Evolutionary conservation across 2,888 invertebrate species (phyloP), one percentile per base, ranked within the genome.

Genomic region (Papilio demoleus): DNA sequence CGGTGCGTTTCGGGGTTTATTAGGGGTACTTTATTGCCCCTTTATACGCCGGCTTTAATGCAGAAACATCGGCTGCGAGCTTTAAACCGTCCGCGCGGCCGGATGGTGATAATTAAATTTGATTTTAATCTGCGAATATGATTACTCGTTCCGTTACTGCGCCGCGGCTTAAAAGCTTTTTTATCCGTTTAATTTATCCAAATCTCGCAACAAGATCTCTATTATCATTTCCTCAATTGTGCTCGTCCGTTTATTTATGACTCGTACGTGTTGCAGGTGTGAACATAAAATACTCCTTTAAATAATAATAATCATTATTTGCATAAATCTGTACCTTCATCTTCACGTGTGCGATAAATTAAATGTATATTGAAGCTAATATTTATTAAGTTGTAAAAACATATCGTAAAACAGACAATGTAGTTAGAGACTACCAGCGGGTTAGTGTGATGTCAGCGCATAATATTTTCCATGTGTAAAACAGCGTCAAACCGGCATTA

Each of bases 1-100:
- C 84, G 80, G 82, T 88, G 85, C 84, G 84, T 87, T 89, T 89
- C 84, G 85, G 87, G 88, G 88, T 91, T 90, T 91, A 91, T 91
- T 89, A 84, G 87, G 88, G 88, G 84, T 81, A 82, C 81, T 90
- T 90, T 91, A 90, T 90, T 87, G 84, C 88, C 81, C 81, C 82
- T 85, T 86, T 88, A 88, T 86, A 82, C 73, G 77, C 73, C 79
- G 78, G 78, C 79, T 84, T 85, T 85, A 86, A 83, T 85, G 81
- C 81, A 78, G 78, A 81, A 84, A 87, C 83, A 82, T 81, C 75
- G 83, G 78, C 75, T 74, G 77, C 74, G 71, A 80, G 82, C 79
- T 84, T 85, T 79, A 78, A 82, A 81, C 75, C 73, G 78, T 77
- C 79, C 71, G 77, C 72, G 75, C 74, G 74, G 76, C 84, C 85